These are phyloP conservation scores for Brienomyrus longianalis DNA, from an alignment of 2,113 vertebrate genomes.

Conservation along the genomic window DNA sequence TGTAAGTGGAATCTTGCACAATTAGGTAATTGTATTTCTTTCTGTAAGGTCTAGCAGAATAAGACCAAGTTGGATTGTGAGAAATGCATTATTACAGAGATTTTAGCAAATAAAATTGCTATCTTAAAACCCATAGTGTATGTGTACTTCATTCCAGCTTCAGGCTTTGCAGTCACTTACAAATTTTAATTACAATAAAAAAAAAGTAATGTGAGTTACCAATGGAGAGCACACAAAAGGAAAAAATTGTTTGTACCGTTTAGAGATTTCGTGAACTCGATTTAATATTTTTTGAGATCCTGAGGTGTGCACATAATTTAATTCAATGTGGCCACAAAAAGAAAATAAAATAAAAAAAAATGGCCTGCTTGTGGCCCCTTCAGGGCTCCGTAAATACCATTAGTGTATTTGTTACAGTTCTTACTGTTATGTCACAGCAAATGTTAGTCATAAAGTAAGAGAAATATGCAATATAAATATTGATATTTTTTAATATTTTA, in stretches of 20 bases:
- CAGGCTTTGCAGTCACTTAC: background rate
- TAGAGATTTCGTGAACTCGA: background rate
- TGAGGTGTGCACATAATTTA: background rate
- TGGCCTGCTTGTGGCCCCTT: background rate
- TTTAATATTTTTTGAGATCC: background rate
- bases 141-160: background rate
- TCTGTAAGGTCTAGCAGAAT: background rate
- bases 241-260: background rate
- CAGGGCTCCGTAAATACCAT: background rate
- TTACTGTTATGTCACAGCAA: background rate
- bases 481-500: background rate
- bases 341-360: background rate
- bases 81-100: background rate
- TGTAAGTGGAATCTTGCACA: no score
- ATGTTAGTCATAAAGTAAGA: background rate
- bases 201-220: no score
- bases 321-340: background rate
- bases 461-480: background rate
- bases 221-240: background rate
- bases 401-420: background rate
- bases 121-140: background rate
- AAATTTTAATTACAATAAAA: no score
- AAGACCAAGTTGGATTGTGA: background rate
- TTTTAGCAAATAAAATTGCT: background rate
- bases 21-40: no score